Evolutionary conservation across 2,113 vertebrate species (phyloP), one percentile per base, ranked within the genome.

Genomic region (Labrus mixtus): DNA sequence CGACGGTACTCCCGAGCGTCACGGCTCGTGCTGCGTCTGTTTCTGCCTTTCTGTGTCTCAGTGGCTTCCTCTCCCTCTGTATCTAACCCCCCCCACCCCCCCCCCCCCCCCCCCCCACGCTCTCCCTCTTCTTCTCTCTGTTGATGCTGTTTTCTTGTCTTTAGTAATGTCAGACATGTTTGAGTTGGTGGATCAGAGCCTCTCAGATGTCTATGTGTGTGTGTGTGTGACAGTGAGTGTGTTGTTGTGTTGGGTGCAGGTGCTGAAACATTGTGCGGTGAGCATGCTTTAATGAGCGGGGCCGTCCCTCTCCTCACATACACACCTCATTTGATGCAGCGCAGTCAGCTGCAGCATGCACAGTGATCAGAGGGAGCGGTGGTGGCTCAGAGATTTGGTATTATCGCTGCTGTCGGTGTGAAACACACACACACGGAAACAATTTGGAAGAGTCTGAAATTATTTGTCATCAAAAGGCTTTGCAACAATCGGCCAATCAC

Each of bases 251-350:
- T 89, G 89, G 92, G 89, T 90, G 82, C 90, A 90, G 85, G 89
- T 92, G 90, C 84, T 90, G 84, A 88, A 87, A 89, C 78, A 79
- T 90, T 90, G 86, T 86, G 85, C 86, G 56, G 80, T 91, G 91
- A 91, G 90, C 89, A 73, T 92, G 83, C 84, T 84, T 66, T 87
- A 86, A 89, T 91, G 87, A 82, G 87, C 78, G 85, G 76, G 89
- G 78, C 29, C 73, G 25, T 77, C 63, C 65, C 57, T 83, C 55
- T 54, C 60, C 54, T 71, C 57, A 83, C 48, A 61, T n/a, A 55
- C 59, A 76, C 48, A 68, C 51, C 39, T 83, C 3, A 78, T 87
- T 80, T 82, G 51, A 85, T 82, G 69, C 56, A 65, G 22, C 67
- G 48, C 54, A 83, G 65, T 66, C 33, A 64, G 46, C 43, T 64